Conservation (phyloP, 2,888 invertebrate genomes). For the Epistrophe grossulariae region DNA sequence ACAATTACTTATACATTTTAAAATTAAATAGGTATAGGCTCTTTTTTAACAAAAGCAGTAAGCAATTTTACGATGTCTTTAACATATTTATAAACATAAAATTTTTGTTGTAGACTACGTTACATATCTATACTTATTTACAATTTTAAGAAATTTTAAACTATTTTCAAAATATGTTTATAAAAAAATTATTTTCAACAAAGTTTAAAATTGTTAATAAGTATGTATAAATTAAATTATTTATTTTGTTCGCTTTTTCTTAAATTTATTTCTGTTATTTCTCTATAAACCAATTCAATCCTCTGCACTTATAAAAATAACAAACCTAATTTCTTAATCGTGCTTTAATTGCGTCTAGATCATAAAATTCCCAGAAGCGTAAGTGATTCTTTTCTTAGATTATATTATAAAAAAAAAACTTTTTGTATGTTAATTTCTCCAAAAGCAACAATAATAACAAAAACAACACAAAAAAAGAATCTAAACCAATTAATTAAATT, state of each 20-base stretch:
- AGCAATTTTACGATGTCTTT: no score
- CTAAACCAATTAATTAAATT: conserved; percentile 69
- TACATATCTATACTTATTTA: no score
- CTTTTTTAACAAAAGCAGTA: no score
- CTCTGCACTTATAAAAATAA: conserved; percentile 31
- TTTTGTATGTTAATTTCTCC: conserved; percentile 32
- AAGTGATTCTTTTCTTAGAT: conserved; percentile 5
- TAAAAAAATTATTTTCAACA: no score
- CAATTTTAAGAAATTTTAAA: no score
- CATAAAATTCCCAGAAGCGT: conserved; percentile 44
- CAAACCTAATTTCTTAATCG: conserved; percentile 49
- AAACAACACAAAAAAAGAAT: conserved; percentile 3
- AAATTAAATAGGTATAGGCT: no score
- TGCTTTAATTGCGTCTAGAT: conserved; percentile 31
- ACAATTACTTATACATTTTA: no score
- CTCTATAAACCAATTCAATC: neutral
- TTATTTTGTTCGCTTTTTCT: neutral
- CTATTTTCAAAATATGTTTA: no score
- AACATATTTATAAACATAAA: no score
- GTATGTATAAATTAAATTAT: no score
- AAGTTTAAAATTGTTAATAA: no score
- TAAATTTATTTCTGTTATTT: neutral
- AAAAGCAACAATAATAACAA: neutral
- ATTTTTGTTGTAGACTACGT: no score
- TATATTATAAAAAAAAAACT: neutral